Conservation (phyloP, 2,888 invertebrate genomes). For the Trichopoda pennipes region DNA sequence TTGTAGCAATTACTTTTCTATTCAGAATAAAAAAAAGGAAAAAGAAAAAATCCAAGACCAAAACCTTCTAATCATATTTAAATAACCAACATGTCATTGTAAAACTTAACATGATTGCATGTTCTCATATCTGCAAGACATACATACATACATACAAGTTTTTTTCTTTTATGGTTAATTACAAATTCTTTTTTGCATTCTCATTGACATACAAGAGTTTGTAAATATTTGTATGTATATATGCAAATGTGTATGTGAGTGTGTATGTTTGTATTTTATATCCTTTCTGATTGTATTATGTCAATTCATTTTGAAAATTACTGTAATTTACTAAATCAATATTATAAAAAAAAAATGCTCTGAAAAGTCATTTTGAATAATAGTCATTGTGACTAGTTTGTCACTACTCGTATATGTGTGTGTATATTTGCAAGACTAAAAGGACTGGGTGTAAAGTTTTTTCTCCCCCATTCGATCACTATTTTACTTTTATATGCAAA, state of each 20-base stretch:
- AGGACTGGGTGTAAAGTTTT: slow-evolving; percentile 12
- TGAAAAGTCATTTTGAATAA: slow-evolving; percentile 29
- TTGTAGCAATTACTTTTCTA: slow-evolving; percentile 3
- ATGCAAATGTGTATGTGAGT: background rate
- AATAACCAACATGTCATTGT: slow-evolving; percentile 43
- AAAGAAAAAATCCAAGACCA: background rate
- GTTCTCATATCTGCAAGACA: slow-evolving; percentile 19
- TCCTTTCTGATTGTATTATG: slow-evolving; percentile 43
- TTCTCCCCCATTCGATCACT: slow-evolving; percentile 31
- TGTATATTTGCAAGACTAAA: background rate
- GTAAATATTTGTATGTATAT: slow-evolving; percentile 9
- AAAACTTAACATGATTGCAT: slow-evolving; percentile 39
- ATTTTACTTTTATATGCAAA: slow-evolving; percentile 62
- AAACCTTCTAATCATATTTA: slow-evolving; percentile 34
- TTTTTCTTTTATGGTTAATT: slow-evolving; percentile 35
- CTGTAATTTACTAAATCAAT: slow-evolving; percentile 65
- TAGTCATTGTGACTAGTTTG: slow-evolving; percentile 20
- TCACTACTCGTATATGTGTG: background rate
- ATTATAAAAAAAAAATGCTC: slow-evolving; percentile 26
- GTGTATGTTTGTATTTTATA: background rate
- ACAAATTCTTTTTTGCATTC: slow-evolving; percentile 16
- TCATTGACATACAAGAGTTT: background rate
- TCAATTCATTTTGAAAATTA: slow-evolving; percentile 61
- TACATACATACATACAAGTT: slow-evolving; percentile 9
- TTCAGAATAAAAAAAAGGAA: background rate